These are phyloP conservation scores for Ammodytes marinus DNA, from an alignment of 2,113 vertebrate genomes.

Conservation along the genomic window DNA sequence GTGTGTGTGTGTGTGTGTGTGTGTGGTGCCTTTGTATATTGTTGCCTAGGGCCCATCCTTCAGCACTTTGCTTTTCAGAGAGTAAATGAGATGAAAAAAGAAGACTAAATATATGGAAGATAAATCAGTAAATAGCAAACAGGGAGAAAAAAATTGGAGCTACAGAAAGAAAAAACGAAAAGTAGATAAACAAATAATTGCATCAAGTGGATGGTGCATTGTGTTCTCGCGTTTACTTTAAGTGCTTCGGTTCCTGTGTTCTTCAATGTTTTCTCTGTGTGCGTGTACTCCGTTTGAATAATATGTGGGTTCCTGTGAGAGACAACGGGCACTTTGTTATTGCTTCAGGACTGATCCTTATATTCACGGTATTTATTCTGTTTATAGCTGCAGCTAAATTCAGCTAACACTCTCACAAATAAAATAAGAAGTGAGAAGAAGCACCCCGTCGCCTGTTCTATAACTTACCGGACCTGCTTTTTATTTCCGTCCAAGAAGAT, in stretches of 20 bases:
- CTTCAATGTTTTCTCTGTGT: background rate
- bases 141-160: slow-evolving; percentile 1
- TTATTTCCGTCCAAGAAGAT: slow-evolving; percentile 17
- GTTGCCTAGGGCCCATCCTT: slow-evolving; percentile 45
- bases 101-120: slow-evolving; percentile 31
- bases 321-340: background rate
- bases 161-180: slow-evolving; percentile 16
- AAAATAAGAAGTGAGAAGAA: slow-evolving; percentile 17
- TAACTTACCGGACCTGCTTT: slow-evolving; percentile 39
- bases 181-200: slow-evolving; percentile 10
- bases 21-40: slow-evolving; percentile 24
- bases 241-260: background rate
- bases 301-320: background rate
- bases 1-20: slow-evolving; percentile 24
- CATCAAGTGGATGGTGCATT: background rate
- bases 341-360: slow-evolving; percentile 4
- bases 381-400: slow-evolving; percentile 24
- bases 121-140: slow-evolving; percentile 39
- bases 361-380: background rate
- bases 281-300: slow-evolving; percentile 11
- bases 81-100: slow-evolving; percentile 33
- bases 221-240: background rate
- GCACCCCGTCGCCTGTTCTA: background rate
- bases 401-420: background rate
- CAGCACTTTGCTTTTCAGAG: slow-evolving; percentile 48